phyloP scores from a whole-genome alignment of 30 jellyfish, hydroid and myxozoan genomes.

The Pelagia noctiluca region DNA sequence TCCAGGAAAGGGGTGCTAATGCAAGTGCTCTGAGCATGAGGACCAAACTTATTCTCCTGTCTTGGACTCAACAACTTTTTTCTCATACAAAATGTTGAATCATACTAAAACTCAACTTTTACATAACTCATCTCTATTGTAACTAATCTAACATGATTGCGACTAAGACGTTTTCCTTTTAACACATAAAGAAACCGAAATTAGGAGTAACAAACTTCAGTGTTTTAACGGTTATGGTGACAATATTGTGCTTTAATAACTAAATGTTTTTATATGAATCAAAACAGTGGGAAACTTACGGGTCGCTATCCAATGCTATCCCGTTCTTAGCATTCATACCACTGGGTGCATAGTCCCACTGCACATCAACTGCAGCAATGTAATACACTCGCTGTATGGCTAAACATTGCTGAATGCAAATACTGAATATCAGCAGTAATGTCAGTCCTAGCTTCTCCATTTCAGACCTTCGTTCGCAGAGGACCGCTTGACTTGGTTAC shows the following conservation, averaged over 20 bases:
- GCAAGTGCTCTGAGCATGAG: too few relatives aligned
- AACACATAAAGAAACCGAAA: too few relatives aligned
- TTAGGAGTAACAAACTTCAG: too few relatives aligned
- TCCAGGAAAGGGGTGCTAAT: too few relatives aligned
- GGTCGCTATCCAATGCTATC: slow-evolving; percentile 40
- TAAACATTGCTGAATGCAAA: slow-evolving; percentile 11
- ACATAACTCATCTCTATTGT: background rate
- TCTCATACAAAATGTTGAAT: too few relatives aligned
- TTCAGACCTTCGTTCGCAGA: background rate
- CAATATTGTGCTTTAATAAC: background rate
- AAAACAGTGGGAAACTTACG: slow-evolving; percentile 19
- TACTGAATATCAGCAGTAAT: background rate
- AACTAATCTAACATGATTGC: background rate
- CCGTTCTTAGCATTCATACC: slow-evolving; percentile 49
- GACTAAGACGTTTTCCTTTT: too few relatives aligned
- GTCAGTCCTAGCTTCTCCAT: slow-evolving; percentile 5
- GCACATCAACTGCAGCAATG: slow-evolving; percentile 65
- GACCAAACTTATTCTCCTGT: too few relatives aligned
- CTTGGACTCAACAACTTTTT: too few relatives aligned
- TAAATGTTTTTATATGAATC: background rate
- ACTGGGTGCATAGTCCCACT: slow-evolving; percentile 76
- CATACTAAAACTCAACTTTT: too few relatives aligned
- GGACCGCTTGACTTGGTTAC: background rate
- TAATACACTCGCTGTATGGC: slow-evolving; percentile 43
- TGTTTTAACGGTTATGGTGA: background rate